Conservation (phyloP, 2,113 vertebrate species). For the Mystacornis crossleyi region DNA sequence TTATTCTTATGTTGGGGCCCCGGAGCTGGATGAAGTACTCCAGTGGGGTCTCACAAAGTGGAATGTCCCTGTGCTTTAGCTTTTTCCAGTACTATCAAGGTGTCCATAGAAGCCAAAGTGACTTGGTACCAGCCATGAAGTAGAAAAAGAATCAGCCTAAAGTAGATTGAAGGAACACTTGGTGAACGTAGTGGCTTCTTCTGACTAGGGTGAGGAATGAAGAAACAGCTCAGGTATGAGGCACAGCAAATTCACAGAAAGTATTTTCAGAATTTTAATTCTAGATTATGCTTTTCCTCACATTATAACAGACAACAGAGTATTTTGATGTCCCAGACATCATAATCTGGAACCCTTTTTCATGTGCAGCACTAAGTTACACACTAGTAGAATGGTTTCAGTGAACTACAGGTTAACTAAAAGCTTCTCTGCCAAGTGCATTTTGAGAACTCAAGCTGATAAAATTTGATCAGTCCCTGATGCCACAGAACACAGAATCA, state of each 20-base stretch:
- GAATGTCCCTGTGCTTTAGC: not conserved
- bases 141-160: not conserved
- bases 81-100: not conserved
- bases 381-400: not conserved
- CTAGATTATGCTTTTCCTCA: not conserved
- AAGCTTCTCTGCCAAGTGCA: not conserved
- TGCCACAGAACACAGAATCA: not conserved
- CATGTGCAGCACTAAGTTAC: not conserved
- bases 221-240: not conserved
- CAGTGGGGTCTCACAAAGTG: not conserved
- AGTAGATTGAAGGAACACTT: not conserved
- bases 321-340: not conserved
- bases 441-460: not conserved
- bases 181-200: not conserved
- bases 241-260: not conserved
- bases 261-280: not conserved
- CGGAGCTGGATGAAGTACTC: not conserved
- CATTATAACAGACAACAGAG: not conserved
- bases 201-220: not conserved
- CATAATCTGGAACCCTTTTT: not conserved
- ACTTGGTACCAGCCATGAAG: not conserved
- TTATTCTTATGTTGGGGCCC: not conserved
- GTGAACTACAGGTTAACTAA: not conserved
- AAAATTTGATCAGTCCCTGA: not conserved
- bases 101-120: not conserved